Evolutionary conservation across 1,140 invertebrate species (phyloP).

Genomic region (Coelopa frigida): DNA sequence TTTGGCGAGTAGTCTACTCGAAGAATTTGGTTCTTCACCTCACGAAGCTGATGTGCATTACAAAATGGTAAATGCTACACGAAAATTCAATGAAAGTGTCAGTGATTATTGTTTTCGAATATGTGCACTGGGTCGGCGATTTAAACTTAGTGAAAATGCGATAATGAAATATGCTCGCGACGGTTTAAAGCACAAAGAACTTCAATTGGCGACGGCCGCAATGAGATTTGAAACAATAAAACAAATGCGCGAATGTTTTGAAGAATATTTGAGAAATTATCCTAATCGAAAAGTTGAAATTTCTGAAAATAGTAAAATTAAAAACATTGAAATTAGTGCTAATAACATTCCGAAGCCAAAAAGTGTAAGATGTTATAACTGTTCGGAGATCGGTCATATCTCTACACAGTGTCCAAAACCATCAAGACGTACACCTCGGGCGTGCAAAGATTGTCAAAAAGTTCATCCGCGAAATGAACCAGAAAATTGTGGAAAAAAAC

Average conservation of each 20-base stretch:
- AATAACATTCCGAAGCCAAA: background rate
- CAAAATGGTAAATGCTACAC: background rate
- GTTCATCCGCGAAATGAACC: background rate
- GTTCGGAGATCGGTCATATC: background rate
- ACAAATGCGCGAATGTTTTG: background rate
- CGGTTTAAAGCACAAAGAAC: background rate
- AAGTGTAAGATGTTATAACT: background rate
- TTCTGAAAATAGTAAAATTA: background rate
- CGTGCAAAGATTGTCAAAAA: background rate
- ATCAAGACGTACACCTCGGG: background rate
- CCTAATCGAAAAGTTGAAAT: background rate
- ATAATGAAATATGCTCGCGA: background rate
- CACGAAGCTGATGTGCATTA: constrained; percentile 3
- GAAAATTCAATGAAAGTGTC: background rate
- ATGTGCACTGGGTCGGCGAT: background rate
- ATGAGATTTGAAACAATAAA: background rate
- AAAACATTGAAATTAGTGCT: background rate
- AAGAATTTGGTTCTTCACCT: background rate
- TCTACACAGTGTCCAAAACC: background rate
- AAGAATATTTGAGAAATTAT: constrained; percentile 1
- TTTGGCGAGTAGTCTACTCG: background rate
- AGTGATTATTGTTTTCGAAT: constrained; percentile 1
- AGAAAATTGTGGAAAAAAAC: background rate
- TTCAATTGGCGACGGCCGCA: background rate
- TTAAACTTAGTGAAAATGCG: constrained; percentile 2